Evolutionary conservation across 2,888 invertebrate species (phyloP).

Genomic region (Sylvicola cinctus): DNA sequence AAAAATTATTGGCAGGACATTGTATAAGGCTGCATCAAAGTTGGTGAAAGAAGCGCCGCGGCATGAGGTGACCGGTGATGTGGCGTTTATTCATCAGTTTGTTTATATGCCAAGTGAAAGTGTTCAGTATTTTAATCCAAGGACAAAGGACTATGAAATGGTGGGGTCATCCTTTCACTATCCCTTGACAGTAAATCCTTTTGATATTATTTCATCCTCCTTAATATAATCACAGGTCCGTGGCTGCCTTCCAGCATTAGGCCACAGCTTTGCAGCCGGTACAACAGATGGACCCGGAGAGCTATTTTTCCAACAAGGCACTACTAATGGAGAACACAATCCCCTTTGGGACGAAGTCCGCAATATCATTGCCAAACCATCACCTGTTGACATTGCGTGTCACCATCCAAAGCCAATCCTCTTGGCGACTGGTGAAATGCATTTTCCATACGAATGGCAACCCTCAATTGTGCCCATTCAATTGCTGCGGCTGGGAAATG

Average conservation of each 20-base stretch:
- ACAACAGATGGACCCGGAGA: constrained; percentile 79
- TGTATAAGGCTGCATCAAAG: too few relatives aligned
- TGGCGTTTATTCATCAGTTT: constrained; percentile 59
- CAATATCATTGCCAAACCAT: constrained; percentile 55
- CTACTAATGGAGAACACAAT: constrained; percentile 52
- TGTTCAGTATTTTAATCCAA: constrained; percentile 35
- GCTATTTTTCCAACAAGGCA: constrained; percentile 66
- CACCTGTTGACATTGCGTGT: constrained; percentile 49
- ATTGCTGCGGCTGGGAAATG: constrained; percentile 52
- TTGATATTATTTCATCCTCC: too few relatives aligned
- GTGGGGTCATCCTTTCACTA: too few relatives aligned
- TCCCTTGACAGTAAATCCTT: too few relatives aligned
- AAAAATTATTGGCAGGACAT: constrained; percentile 63
- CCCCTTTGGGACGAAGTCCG: constrained; percentile 70
- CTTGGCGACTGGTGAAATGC: constrained; percentile 65
- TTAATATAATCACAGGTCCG: too few relatives aligned
- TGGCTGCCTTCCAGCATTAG: constrained; percentile 80
- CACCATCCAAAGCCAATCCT: constrained; percentile 80
- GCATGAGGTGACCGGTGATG: constrained; percentile 49
- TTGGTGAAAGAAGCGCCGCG: constrained; percentile 31
- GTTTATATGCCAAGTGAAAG: constrained; percentile 61
- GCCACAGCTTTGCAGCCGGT: constrained; percentile 85
- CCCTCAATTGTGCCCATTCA: constrained; percentile 68
- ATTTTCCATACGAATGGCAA: constrained; percentile 83
- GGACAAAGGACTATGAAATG: constrained; percentile 30